Evolutionary conservation across 2,888 invertebrate species (phyloP), one percentile per base, ranked within the genome.

Genomic region (Drosophila aldrichi): DNA sequence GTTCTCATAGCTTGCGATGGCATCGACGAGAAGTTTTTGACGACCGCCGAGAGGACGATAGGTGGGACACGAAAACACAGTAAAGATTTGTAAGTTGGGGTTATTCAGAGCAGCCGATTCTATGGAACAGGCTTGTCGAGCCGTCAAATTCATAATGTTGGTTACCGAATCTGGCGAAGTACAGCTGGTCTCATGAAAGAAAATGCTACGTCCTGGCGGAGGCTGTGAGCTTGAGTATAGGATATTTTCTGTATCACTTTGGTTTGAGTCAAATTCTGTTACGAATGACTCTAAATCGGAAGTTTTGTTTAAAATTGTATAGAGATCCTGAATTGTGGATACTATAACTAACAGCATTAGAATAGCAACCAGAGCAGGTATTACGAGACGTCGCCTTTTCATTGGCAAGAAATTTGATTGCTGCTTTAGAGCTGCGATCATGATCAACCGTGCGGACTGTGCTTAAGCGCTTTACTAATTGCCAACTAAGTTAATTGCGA

Each of bases 111-210:
- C 93, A 1, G 93, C 91, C 0, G 93, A 93, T 81, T 93, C 93
- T n/a, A 93, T 91, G 0, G 92, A 91, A 74, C 93, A 93, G 0
- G 92, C 92, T 80, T 93, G 92, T 6, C 92, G 81, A 16, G 91
- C 77, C n/a, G 83, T 92, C 5, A 93, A 64, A 25, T 78, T 73
- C 4, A 91, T 54, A 32, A 81, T 55, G 29, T 83, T 81, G 16
- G 61, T 36, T 4, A 46, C 51, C 0, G 32, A 48, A 1, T 32
- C 40, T 5, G 44, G 34, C 10, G 25, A 57, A 16, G 78, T 79
- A 38, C 92, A 93, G 20, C 90, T 90, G 3, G 93, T 93, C 70
- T 92, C 93, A 55, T 93, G 93, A 68, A 93, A 93, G 68, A 93
- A 93, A 67, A 93, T 92, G 51, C 85, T 91, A 40, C 81, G 88